phyloP scores from a whole-genome alignment of 2,797 vertebrate species.

The Pempheris klunzingeri region DNA sequence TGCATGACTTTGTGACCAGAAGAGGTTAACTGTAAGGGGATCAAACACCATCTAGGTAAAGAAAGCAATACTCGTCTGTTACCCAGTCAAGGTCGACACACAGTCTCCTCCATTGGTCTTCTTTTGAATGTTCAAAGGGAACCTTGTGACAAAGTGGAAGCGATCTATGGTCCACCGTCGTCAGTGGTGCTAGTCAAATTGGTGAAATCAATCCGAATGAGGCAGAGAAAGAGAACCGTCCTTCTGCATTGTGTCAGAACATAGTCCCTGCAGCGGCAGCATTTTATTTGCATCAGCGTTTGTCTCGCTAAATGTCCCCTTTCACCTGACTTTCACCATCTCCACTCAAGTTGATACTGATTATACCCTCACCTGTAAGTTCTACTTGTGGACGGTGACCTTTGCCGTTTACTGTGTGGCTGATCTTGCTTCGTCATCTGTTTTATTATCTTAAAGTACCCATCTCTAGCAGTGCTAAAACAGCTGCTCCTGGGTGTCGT shows the following conservation, averaged over 20 bases:
- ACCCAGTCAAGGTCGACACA: not conserved
- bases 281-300: not conserved
- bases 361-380: constrained; percentile 11
- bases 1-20: not conserved
- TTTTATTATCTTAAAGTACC: constrained; percentile 24
- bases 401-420: constrained; percentile 10
- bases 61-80: not conserved
- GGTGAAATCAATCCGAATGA: not conserved
- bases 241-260: not conserved
- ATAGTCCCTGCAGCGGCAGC: not conserved
- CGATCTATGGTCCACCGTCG: not conserved
- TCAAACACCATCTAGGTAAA: not conserved
- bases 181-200: not conserved
- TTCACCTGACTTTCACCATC: not conserved
- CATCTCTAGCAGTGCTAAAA: constrained; percentile 8
- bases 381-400: constrained; percentile 22
- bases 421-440: constrained; percentile 9
- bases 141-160: not conserved
- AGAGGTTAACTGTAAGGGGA: not conserved
- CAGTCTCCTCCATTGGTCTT: too few relatives aligned
- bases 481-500: constrained; percentile 27
- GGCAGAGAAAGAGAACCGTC: not conserved
- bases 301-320: not conserved
- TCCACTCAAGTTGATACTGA: constrained; percentile 10
- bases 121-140: not conserved